Evolutionary conservation across 2,888 invertebrate genomes (phyloP), one percentile per base, ranked within the genome.

Genomic region (Lasiommata megera): DNA sequence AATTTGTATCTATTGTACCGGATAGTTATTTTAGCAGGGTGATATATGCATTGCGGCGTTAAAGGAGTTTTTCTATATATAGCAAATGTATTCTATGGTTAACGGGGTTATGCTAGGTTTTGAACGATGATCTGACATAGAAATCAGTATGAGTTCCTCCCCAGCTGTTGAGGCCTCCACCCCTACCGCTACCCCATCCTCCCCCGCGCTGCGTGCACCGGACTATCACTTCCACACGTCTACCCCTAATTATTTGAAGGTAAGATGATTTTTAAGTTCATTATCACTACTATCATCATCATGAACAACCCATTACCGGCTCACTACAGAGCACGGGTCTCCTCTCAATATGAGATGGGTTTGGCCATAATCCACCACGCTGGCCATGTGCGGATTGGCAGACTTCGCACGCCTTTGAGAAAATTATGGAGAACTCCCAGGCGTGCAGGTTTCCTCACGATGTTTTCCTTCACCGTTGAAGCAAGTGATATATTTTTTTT

Each of bases 111-210:
- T 23, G 9, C 7, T 47, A 36, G 6, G n/a, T 51, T 31, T 34
- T 31, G 34, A 54, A 40, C 61, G 43, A 83, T 92, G 96, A 70
- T 94, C 93, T 79, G 77, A 81, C 58, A 54, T 58, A 50, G 37
- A 61, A 58, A 54, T 70, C 67, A 80, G 48, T 67, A 93, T 77
- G 88, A 89, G 85, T 82, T 91, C 88, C 31, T 92, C 93, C 46
- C 87, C 84, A 74, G 92, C 85, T 41, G 84, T 92, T 66, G 91
- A 92, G 79, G 85, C 83, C 1, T 79, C 88, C 0, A 83, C 88
- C 16, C 88, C 88, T 29, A 79, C 90, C 52, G 85, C 85, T 58
- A 68, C 74, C 3, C 89, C 90, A 0, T 85, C 89, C 6, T 88
- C 89, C 14, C 87, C 89, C 0, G 82, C 88, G 17, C 69, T 84